These are phyloP conservation scores for Chaenogobius annularis DNA, from an alignment of 2,113 vertebrate species.

Conservation along the genomic window DNA sequence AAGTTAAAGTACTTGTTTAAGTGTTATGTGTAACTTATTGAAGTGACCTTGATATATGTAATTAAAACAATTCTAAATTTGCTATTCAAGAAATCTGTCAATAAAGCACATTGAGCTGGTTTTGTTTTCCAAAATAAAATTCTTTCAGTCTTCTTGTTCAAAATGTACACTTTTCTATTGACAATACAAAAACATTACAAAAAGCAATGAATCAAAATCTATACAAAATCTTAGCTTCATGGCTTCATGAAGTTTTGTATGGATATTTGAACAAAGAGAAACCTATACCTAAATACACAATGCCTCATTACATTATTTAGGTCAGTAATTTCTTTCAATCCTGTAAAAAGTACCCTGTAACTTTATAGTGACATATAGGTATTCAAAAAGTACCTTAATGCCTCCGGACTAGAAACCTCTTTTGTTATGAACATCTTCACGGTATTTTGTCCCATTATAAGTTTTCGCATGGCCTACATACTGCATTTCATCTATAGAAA, in stretches of 20 bases:
- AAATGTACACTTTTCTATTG: background rate
- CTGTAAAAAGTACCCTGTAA: background rate
- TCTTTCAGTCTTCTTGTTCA: conserved; percentile 1
- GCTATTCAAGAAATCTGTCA: no score
- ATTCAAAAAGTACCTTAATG: background rate
- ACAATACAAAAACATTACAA: background rate
- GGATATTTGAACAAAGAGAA: background rate
- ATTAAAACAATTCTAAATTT: no score
- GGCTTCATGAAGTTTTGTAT: background rate
- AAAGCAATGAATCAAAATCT: background rate
- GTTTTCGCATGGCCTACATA: background rate
- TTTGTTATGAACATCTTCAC: background rate
- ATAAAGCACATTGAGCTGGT: background rate
- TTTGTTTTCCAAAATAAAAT: background rate
- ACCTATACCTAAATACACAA: background rate
- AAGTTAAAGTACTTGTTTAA: conserved; percentile 44
- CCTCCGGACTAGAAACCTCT: background rate
- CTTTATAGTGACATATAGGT: background rate
- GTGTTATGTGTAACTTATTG: conserved; percentile 52
- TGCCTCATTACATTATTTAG: background rate
- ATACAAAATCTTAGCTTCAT: background rate
- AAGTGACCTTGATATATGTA: conserved; percentile 1
- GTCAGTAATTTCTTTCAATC: background rate
- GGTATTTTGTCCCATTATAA: background rate
- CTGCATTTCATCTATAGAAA: background rate